A percentile compares a stretch with the other conserved stretches of the same genome.
Conservation (phyloP, 1,140 invertebrate species). For the Myzus persicae region DNA sequence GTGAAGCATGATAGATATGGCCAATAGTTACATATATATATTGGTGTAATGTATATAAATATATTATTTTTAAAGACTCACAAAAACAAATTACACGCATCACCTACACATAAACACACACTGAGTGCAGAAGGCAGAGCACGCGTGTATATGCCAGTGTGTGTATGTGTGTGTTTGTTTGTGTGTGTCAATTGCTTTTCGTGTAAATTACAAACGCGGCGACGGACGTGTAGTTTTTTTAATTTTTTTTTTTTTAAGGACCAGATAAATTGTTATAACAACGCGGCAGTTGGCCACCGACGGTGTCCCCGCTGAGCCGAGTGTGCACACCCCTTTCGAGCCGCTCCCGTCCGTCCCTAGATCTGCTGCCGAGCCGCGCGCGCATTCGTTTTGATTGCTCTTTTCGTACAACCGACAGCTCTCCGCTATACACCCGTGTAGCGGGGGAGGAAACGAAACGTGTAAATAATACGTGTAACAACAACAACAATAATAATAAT, state of each 20-base stretch:
- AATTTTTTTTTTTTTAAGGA: background rate
- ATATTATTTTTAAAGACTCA: constrained; percentile 9
- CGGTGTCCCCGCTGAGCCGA: background rate
- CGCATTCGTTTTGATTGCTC: background rate
- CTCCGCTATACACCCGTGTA: background rate
- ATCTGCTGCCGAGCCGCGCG: background rate
- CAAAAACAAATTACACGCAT: constrained; percentile 7
- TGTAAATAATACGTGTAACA: constrained; percentile 9
- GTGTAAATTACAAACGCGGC: constrained; percentile 26
- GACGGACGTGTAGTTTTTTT: background rate
- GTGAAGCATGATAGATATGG: background rate
- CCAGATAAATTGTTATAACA: constrained; percentile 28
- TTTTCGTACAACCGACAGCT: background rate
- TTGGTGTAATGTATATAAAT: background rate
- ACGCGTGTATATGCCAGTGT: background rate
- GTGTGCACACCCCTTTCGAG: constrained; percentile 27
- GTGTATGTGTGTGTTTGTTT: background rate
- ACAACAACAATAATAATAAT: background rate
- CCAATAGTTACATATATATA: background rate
- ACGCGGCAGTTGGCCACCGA: constrained; percentile 18
- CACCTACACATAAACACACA: background rate
- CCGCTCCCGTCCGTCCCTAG: background rate
- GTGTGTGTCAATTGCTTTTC: constrained; percentile 15
- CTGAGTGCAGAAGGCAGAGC: background rate
- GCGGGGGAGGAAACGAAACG: background rate